A percentile compares a stretch with the other conserved stretches of the same genome.
These are phyloP conservation scores for Thereva nobilitata DNA, from an alignment of 2,888 invertebrate genomes.

Conservation along the genomic window DNA sequence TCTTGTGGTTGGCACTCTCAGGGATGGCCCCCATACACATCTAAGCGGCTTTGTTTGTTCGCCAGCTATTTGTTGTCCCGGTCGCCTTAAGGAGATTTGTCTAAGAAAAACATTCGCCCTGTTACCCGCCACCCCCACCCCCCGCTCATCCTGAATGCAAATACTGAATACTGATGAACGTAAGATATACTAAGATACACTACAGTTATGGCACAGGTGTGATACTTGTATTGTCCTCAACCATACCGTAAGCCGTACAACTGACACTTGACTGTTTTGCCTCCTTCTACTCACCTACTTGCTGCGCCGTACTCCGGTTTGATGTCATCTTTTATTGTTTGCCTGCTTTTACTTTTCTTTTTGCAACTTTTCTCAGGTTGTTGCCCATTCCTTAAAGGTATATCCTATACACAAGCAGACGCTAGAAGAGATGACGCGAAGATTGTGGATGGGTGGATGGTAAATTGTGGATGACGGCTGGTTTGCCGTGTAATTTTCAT, in stretches of 20 bases:
- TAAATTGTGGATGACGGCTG: too few relatives aligned
- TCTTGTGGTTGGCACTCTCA: background rate
- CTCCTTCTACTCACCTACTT: too few relatives aligned
- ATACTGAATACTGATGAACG: background rate
- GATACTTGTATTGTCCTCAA: too few relatives aligned
- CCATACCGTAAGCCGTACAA: too few relatives aligned
- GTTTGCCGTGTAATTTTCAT: too few relatives aligned
- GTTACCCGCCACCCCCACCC: background rate
- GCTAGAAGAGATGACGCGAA: background rate
- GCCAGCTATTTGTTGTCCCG: conserved; percentile 9
- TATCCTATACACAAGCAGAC: conserved; percentile 4
- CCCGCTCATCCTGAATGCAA: background rate
- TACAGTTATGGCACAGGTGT: too few relatives aligned
- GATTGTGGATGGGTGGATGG: background rate
- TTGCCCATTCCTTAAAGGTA: conserved; percentile 14
- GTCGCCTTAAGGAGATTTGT: conserved; percentile 14
- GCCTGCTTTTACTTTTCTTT: background rate
- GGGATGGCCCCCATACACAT: conserved; percentile 9
- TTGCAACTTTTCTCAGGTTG: conserved; percentile 18
- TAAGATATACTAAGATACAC: too few relatives aligned
- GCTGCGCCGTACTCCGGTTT: background rate
- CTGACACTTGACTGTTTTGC: too few relatives aligned
- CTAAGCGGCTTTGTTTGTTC: conserved; percentile 13
- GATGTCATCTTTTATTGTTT: background rate
- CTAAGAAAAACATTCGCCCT: background rate